phyloP scores from a whole-genome alignment of 2,888 invertebrate species.

The Heliothis peltigera region DNA sequence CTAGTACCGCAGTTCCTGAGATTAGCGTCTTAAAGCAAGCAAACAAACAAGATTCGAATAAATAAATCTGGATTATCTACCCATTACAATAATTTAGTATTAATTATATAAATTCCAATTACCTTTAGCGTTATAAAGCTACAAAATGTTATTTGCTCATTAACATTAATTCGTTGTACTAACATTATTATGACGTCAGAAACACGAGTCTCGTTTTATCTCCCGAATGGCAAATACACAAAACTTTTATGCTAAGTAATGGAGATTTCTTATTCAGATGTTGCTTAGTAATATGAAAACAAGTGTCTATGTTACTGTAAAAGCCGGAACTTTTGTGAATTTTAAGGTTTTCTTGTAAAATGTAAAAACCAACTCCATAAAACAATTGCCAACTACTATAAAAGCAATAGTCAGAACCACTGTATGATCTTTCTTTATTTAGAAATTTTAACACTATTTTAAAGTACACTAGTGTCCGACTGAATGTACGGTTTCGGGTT shows the following conservation, averaged over 20 bases:
- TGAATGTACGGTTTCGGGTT: too few relatives aligned
- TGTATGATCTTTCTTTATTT: too few relatives aligned
- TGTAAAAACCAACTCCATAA: too few relatives aligned
- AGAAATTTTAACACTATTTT: too few relatives aligned
- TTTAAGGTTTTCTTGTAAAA: too few relatives aligned
- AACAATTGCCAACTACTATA: too few relatives aligned
- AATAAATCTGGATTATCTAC: background rate
- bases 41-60: too few relatives aligned
- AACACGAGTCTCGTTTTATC: background rate
- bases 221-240: constrained; percentile 13
- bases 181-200: background rate
- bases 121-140: background rate
- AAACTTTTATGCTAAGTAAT: constrained; percentile 20
- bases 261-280: constrained; percentile 44
- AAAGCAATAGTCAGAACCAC: too few relatives aligned
- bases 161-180: background rate
- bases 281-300: constrained; percentile 33
- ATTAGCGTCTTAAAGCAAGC: too few relatives aligned
- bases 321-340: too few relatives aligned
- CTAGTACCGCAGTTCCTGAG: too few relatives aligned
- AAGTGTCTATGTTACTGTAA: constrained; percentile 1
- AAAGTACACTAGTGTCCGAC: too few relatives aligned
- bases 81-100: background rate
- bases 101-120: background rate
- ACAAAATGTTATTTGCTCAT: background rate